Evolutionary conservation across 2,113 vertebrate species (phyloP).

Genomic region (Pipra filicauda): DNA sequence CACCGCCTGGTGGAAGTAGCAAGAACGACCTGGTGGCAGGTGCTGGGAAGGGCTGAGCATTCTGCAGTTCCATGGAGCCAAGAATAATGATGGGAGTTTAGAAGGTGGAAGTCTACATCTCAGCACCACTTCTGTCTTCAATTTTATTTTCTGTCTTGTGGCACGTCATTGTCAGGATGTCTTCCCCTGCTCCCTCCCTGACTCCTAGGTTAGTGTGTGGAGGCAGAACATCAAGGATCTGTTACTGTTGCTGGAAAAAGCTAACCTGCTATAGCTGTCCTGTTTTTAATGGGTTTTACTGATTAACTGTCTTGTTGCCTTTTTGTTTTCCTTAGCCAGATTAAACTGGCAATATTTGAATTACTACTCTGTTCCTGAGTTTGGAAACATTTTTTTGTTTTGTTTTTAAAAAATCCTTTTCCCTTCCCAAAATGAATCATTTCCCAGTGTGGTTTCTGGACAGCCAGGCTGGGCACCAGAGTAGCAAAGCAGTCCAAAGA

Average conservation of each 20-base stretch:
- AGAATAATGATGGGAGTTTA: not conserved
- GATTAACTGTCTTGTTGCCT: not conserved
- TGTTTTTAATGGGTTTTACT: constrained; percentile 28
- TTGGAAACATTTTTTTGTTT: not conserved
- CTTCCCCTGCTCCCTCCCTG: not conserved
- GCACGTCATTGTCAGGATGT: not conserved
- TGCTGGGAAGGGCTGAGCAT: not conserved
- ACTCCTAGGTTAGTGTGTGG: not conserved
- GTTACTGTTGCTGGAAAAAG: constrained; percentile 10
- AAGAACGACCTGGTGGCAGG: not conserved
- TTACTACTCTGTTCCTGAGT: not conserved
- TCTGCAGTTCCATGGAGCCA: not conserved
- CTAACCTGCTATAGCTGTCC: constrained; percentile 1
- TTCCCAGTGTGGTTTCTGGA: constrained; percentile 6
- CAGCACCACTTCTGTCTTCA: not conserved
- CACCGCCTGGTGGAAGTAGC: constrained; percentile 1
- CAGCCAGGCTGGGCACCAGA: not conserved
- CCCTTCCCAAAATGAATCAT: not conserved
- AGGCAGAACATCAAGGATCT: not conserved
- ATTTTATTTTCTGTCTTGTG: not conserved
- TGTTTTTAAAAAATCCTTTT: not conserved
- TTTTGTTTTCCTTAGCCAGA: not conserved
- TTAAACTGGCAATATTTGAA: not conserved
- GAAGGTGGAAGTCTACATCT: not conserved
- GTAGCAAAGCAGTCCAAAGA: constrained; percentile 51